Conservation (phyloP, 2,113 vertebrate genomes). For the Apus apus region DNA sequence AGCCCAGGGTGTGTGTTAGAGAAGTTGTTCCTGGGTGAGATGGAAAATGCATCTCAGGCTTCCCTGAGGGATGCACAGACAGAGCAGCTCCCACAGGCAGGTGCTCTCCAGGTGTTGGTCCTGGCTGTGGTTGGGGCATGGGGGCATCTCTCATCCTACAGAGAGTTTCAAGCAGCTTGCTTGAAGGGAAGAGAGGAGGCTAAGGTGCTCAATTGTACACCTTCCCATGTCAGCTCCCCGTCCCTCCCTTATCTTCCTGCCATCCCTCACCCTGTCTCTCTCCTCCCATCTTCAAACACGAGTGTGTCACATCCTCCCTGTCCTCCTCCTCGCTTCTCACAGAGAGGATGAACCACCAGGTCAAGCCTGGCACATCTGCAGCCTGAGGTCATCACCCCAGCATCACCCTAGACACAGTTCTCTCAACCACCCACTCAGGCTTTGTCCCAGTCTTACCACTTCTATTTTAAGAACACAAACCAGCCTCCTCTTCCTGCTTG, state of each 20-base stretch:
- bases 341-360: background rate
- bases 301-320: fast-evolving
- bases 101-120: background rate
- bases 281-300: background rate
- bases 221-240: background rate
- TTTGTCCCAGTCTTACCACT: background rate
- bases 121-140: background rate
- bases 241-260: background rate
- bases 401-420: background rate
- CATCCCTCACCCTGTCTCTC: background rate
- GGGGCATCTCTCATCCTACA: background rate
- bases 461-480: background rate
- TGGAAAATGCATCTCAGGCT: background rate
- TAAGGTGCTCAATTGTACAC: background rate
- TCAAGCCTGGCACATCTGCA: background rate
- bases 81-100: background rate
- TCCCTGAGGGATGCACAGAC: background rate
- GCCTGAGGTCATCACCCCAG: background rate
- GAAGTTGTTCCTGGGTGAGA: background rate
- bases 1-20: background rate
- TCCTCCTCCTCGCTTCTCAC: fast-evolving
- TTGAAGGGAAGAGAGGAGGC: background rate
- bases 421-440: background rate
- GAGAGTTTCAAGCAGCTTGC: background rate
- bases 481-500: background rate